Conservation (phyloP, 2,113 vertebrate species). For the Varanus komodoensis region DNA sequence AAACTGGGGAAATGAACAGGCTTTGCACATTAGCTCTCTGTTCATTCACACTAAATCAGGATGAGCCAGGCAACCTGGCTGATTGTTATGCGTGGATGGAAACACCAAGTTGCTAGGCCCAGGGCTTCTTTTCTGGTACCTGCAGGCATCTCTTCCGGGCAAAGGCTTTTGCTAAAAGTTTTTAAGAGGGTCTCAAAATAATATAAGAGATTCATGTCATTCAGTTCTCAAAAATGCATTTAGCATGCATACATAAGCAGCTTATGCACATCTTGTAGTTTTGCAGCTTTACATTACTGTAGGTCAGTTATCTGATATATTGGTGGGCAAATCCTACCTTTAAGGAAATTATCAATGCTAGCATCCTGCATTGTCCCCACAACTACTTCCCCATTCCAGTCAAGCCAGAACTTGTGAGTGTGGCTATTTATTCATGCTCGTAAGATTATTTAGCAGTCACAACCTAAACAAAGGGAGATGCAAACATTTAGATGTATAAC, state of each 20-base stretch:
- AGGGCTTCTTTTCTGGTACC: no score
- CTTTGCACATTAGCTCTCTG: not conserved
- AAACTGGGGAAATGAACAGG: not conserved
- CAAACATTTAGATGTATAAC: not conserved
- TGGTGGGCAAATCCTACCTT: constrained; percentile 27
- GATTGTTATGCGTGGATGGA: not conserved
- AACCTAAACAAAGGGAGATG: not conserved
- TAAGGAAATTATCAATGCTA: constrained; percentile 47
- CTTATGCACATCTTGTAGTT: constrained; percentile 60
- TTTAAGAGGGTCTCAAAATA: fast-evolving
- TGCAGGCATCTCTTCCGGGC: not conserved
- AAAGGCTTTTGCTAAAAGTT: fast-evolving
- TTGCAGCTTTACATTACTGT: constrained; percentile 33
- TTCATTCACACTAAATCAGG: not conserved
- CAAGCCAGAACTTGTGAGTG: not conserved
- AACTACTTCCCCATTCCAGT: not conserved
- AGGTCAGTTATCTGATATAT: constrained; percentile 48
- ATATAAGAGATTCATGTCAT: constrained; percentile 33
- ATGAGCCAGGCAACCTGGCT: not conserved
- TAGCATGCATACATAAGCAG: constrained; percentile 42
- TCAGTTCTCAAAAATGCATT: not conserved
- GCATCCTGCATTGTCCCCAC: not conserved
- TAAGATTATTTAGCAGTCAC: constrained; percentile 2
- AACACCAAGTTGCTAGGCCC: not conserved
- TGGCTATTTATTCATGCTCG: constrained; percentile 32